phyloP scores from a whole-genome alignment of 2,113 vertebrate genomes.

The Piaya cayana region DNA sequence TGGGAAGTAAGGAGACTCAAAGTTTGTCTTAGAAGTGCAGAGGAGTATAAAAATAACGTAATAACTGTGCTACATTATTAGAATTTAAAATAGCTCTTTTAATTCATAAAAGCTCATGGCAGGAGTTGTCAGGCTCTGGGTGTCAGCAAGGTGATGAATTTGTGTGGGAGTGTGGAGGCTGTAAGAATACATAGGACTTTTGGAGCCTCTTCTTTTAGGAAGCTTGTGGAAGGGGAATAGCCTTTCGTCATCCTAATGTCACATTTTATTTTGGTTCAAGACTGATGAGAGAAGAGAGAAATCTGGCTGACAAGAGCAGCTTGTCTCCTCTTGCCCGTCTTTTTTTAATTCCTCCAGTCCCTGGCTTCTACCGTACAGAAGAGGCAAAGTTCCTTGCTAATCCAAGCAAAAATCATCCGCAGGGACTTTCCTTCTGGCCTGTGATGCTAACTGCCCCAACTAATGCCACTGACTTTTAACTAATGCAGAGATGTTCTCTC shows the following conservation, averaged over 20 bases:
- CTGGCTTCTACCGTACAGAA: background rate
- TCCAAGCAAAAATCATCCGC: background rate
- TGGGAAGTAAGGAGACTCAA: background rate
- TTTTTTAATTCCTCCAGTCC: background rate
- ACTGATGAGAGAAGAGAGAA: slow-evolving; percentile 2
- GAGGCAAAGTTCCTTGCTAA: background rate
- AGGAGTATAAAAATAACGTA: slow-evolving; percentile 30
- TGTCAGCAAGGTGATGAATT: slow-evolving; percentile 24
- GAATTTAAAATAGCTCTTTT: slow-evolving; percentile 37
- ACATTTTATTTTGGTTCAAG: slow-evolving; percentile 27
- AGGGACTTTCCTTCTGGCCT: background rate
- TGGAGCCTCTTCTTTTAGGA: background rate
- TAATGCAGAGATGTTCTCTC: background rate
- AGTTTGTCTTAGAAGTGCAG: slow-evolving; percentile 6
- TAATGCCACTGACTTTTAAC: background rate
- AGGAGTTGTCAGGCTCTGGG: slow-evolving; percentile 34
- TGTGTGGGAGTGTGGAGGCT: background rate
- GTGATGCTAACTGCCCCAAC: background rate
- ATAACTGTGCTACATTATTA: slow-evolving; percentile 19
- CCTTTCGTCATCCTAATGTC: slow-evolving; percentile 13
- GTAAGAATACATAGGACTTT: background rate
- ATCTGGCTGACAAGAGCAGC: slow-evolving; percentile 20
- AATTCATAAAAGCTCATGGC: slow-evolving; percentile 26
- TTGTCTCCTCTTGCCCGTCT: background rate
- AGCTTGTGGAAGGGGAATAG: slow-evolving; percentile 16